phyloP scores from a whole-genome alignment of 2,797 vertebrate genomes.

The Pangasius sanitwongsei region DNA sequence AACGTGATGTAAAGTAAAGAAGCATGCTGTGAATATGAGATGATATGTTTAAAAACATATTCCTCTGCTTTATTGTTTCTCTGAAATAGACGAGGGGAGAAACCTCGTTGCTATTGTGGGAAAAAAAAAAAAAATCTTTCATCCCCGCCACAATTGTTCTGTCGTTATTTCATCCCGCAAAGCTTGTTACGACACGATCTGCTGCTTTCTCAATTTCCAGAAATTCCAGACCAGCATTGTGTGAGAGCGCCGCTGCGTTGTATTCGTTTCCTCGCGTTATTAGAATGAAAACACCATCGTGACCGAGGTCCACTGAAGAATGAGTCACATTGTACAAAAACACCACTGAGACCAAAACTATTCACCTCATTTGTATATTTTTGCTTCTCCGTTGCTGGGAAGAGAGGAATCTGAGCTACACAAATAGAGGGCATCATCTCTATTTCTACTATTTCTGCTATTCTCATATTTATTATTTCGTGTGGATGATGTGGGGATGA shows the following conservation, averaged over 20 bases:
- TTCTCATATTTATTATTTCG: conserved; percentile 29
- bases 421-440: conserved; percentile 33
- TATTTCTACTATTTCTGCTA: neutral
- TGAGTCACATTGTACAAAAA: neutral
- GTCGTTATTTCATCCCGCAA: neutral
- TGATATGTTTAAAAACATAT: neutral
- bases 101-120: neutral
- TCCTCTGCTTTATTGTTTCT: neutral
- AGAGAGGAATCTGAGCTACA: neutral
- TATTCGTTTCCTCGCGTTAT: neutral
- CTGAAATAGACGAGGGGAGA: neutral
- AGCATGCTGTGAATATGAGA: neutral
- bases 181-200: conserved; percentile 14
- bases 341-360: conserved; percentile 10
- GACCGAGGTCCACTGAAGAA: conserved; percentile 3
- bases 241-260: neutral
- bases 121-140: neutral
- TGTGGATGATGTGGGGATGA: neutral
- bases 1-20: neutral
- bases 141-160: neutral
- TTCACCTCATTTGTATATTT: neutral
- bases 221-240: neutral
- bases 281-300: neutral
- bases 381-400: neutral
- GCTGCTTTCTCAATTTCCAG: neutral